Base-by-base conservation (phyloP, 2,888 invertebrate genomes). In the Diloba caeruleocephala region DNA sequence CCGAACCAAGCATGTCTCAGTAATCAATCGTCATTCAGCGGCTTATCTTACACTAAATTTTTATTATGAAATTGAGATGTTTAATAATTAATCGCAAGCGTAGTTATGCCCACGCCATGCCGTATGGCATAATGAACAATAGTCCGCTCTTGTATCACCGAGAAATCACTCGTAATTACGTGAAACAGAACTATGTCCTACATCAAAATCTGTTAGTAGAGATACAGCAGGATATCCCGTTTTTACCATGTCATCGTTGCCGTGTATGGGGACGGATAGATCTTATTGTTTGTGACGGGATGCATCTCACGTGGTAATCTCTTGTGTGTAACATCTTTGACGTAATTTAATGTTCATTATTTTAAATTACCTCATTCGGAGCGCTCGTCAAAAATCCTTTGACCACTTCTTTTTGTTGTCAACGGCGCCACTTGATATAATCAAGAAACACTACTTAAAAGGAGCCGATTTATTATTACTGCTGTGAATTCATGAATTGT, bases 1-100 rank as follows among this genome's bases (percentile, higher is more conserved):
- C 85, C 85, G 84, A 81, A 74, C 82, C 85, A 84, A 88, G 88
- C 87, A 84, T 85, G 85, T 89, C 81, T 82, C 78, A 63, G 85
- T 85, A 87, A 87, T 90, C 86, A 86, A 85, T 87, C 86, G 81
- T 81, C 74, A 78, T 70, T 78, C 76, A 71, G 59, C 70, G 78
- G 75, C 79, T 89, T 84, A 78, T 83, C 82, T 90, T 87, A 88
- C 87, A 84, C 77, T 68, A 68, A 72, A 76, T 80, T 84, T 85
- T 87, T 83, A 77, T 83, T 82, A 75, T 67, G 76, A 83, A 84
- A 87, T 85, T 82, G 76, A 85, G 82, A 82, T 82, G 79, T 84
- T n/a, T n/a, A n/a, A 70, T 76, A 69, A 70, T 71, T 72, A 70
- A 73, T 72, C 54, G 56, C 51, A 69, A 71, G 71, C 69, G 68